phyloP scores from a whole-genome alignment of 2,797 vertebrate species.

The Argya squamiceps region DNA sequence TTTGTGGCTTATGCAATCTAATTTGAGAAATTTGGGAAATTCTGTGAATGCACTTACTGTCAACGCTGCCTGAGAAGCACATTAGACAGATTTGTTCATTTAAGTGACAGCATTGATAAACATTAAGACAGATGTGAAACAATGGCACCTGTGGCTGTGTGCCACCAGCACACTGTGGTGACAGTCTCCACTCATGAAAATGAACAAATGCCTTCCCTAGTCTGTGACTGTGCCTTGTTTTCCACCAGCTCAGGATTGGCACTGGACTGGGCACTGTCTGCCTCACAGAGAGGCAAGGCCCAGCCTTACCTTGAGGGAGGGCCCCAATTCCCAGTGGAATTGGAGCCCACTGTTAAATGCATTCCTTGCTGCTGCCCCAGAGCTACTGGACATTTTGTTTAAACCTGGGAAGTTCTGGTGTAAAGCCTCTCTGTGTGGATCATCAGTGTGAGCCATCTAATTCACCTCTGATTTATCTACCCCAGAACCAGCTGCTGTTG shows the following conservation, averaged over 20 bases:
- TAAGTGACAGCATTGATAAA: not conserved
- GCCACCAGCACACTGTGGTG: not conserved
- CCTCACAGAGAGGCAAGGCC: not conserved
- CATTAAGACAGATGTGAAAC: not conserved
- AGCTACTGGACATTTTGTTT: too few species aligned
- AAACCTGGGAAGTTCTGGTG: too few species aligned
- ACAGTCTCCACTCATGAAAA: not conserved
- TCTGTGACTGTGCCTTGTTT: not conserved
- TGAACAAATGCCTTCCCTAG: not conserved
- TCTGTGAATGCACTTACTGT: not conserved
- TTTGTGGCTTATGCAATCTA: not conserved
- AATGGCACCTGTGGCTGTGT: not conserved
- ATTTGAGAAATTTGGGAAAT: not conserved
- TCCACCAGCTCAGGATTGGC: not conserved
- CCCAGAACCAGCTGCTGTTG: not conserved
- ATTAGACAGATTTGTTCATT: not conserved
- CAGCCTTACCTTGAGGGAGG: fast-evolving
- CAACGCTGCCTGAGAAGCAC: not conserved
- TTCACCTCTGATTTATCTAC: not conserved
- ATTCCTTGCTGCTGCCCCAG: too few species aligned
- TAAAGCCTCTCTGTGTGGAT: not conserved
- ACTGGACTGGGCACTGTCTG: fast-evolving
- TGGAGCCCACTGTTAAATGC: too few species aligned
- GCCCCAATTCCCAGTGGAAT: not conserved
- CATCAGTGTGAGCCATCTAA: not conserved